Conservation (phyloP, 2,113 vertebrate genomes). For the Lynx canadensis region DNA sequence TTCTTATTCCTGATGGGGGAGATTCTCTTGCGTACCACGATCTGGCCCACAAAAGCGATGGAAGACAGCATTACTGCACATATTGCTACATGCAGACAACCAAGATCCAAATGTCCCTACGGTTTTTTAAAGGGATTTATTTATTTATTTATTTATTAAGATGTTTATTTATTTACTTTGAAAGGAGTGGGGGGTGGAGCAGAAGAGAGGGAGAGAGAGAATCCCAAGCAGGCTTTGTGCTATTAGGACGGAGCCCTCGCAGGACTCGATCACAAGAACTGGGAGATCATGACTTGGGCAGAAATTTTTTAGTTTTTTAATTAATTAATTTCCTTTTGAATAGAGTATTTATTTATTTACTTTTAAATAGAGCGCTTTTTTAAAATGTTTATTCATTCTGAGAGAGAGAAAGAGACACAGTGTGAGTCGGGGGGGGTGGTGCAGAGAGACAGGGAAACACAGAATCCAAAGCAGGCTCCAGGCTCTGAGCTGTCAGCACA, state of each 20-base stretch:
- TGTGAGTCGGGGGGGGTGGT: too few species aligned
- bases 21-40: background rate
- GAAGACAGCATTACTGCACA: rapidly evolving
- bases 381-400: too few species aligned
- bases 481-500: background rate
- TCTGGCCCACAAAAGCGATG: rapidly evolving
- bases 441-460: background rate
- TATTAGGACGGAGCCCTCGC: too few species aligned
- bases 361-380: too few species aligned
- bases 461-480: background rate
- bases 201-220: background rate
- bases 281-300: too few species aligned
- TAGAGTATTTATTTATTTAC: too few species aligned
- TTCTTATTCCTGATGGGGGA: background rate
- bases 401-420: too few species aligned
- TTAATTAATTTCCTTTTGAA: too few species aligned
- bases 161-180: background rate
- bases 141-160: background rate
- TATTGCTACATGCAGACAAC: background rate
- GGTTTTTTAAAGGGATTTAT: background rate
- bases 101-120: rapidly evolving
- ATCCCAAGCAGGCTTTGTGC: too few species aligned
- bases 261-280: too few species aligned
- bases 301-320: too few species aligned
- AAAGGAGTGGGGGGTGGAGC: too few species aligned